These are phyloP conservation scores for Cheirogaleus major DNA, from an alignment of 2,797 vertebrate species.

Conservation along the genomic window DNA sequence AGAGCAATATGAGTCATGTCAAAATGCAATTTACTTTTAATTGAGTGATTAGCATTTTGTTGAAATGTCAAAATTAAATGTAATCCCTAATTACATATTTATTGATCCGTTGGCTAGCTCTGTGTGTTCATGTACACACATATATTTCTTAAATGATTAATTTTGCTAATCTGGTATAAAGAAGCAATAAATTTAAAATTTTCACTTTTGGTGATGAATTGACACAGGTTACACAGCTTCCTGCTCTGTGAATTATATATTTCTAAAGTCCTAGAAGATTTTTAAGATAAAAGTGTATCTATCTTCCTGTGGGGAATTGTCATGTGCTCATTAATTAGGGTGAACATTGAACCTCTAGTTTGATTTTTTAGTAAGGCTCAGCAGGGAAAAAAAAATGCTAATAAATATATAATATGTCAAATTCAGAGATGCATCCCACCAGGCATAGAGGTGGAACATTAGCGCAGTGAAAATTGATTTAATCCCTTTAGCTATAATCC, in stretches of 20 bases:
- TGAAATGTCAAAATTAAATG: background rate
- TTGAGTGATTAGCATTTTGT: background rate
- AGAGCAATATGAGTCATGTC: background rate
- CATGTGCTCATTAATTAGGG: slow-evolving; percentile 45
- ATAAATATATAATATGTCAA: slow-evolving; percentile 57
- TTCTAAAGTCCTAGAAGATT: slow-evolving; percentile 49
- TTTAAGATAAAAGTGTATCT: slow-evolving; percentile 14
- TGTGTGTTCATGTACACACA: background rate
- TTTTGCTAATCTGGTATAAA: slow-evolving; percentile 12
- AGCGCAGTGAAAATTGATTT: slow-evolving; percentile 59
- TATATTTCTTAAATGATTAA: background rate
- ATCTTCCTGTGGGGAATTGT: slow-evolving; percentile 57
- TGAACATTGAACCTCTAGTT: background rate
- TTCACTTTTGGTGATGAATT: background rate
- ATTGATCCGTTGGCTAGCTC: slow-evolving; percentile 9
- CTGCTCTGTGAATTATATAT: background rate
- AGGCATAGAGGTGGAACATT: slow-evolving; percentile 61
- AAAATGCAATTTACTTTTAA: slow-evolving; percentile 43
- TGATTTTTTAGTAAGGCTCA: slow-evolving; percentile 60
- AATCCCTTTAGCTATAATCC: slow-evolving; percentile 55
- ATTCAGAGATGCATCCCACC: slow-evolving; percentile 37
- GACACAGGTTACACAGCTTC: background rate
- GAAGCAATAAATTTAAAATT: background rate
- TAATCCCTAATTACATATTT: background rate
- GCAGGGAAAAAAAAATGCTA: slow-evolving; percentile 66